Evolutionary conservation across 2,797 vertebrate genomes (phyloP).

Genomic region (Paramormyrops hopkinsi): DNA sequence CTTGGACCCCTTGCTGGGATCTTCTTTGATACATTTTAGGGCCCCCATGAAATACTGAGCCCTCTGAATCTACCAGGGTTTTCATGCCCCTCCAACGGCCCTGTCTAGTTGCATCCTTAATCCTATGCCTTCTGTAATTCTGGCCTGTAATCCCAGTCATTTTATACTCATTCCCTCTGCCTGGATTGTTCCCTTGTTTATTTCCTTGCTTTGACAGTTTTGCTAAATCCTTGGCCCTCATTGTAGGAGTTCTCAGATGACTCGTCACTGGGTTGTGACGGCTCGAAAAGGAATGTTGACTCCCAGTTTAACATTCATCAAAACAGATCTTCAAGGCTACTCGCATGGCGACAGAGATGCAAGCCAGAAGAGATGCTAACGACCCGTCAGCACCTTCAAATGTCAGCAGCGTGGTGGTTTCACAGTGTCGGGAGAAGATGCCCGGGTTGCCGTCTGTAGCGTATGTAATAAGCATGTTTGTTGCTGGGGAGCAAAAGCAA

Average conservation of each 20-base stretch:
- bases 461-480: background rate
- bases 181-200: background rate
- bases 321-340: slow-evolving; percentile 1
- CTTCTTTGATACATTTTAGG: background rate
- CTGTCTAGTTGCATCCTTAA: background rate
- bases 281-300: background rate
- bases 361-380: slow-evolving; percentile 1
- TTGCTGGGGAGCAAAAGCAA: background rate
- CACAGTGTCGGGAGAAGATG: background rate
- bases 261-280: background rate
- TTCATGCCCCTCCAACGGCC: background rate
- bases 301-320: background rate
- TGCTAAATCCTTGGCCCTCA: background rate
- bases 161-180: background rate
- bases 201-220: background rate
- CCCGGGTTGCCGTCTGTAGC: background rate
- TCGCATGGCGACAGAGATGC: background rate
- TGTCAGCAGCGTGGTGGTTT: background rate
- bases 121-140: background rate
- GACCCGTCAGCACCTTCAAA: background rate
- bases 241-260: background rate
- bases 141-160: background rate
- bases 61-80: background rate
- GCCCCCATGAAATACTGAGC: background rate
- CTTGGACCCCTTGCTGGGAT: background rate